Base-by-base conservation (phyloP, 2,797 vertebrate species). In the Ceryle rudis region DNA sequence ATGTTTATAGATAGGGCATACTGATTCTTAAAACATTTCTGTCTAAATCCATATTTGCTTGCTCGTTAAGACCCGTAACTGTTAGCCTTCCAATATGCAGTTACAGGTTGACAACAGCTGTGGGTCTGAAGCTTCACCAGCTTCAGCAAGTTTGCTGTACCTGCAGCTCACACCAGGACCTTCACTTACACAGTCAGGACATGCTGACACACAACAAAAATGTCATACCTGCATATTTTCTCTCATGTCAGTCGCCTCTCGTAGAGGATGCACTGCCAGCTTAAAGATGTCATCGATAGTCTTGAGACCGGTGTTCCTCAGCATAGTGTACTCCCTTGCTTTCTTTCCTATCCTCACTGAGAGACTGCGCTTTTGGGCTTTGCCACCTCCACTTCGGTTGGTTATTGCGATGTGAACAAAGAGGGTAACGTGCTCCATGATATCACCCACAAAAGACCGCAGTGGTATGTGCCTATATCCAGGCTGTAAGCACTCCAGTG, bases 321-420 rank as follows among this genome's bases (percentile, higher is more conserved):
- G 98, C 74, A 99, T 98, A 91, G 99, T 99, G 64, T 99, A 99
- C 93, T 99, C 99, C 41, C 99, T 97, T 26, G 98, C 98, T 58
- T 99, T 98, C 60, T 98, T 99, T 47, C 98, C 99, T 97, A 99
- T 98, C 92, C 99, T 98, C 54, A 98, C 99, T 0, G 99, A 99
- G 91, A 99, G 98, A 42, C 99, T 99, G 26, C 99, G 98, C 46
- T 99, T 99, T 57, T 99, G 99, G 39, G 99, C 98, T 97, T 99
- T 99, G 61, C 99, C 98, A 0, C 99, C 99, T 19, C 99, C 99
- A 3, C 99, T 98, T 12, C 99, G 98, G 97, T 99, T 99, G 65
- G 99, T 99, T 97, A 99, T 96, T 21, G 99, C 99, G 94, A 99
- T 98, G 49, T 99, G 99, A 49, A 99, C 98, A 46, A 99, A 99